phyloP scores from a whole-genome alignment of 2,797 vertebrate genomes.

The Lophura swinhoii region DNA sequence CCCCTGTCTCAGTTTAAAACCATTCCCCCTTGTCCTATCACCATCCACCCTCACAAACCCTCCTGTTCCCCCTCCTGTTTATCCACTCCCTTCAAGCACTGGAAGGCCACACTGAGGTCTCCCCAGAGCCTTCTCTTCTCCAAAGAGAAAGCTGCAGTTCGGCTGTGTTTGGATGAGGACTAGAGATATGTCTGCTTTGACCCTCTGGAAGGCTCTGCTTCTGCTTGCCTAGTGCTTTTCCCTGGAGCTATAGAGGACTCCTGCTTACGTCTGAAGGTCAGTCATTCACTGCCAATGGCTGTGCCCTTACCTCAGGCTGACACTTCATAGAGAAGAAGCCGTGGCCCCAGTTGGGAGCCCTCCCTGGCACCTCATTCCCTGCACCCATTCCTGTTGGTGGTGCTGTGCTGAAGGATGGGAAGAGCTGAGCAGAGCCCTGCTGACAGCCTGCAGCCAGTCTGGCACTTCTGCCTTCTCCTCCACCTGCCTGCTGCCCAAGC shows the following conservation, averaged over 20 bases:
- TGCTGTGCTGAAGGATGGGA: background rate
- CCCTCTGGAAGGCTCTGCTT: background rate
- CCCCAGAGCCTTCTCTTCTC: too few relatives aligned
- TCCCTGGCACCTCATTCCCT: background rate
- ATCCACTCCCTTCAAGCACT: too few relatives aligned
- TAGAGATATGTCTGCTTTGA: background rate
- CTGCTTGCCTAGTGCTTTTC: background rate
- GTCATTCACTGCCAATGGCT: background rate
- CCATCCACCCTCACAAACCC: too few relatives aligned
- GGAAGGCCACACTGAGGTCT: too few relatives aligned
- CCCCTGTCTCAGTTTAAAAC: too few relatives aligned
- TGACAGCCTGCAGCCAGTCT: background rate
- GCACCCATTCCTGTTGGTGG: too few relatives aligned
- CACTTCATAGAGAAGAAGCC: background rate
- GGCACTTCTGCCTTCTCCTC: background rate
- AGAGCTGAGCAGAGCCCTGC: background rate
- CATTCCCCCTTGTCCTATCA: too few relatives aligned
- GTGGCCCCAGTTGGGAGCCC: too few relatives aligned
- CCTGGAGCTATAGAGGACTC: background rate
- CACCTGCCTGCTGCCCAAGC: fast-evolving
- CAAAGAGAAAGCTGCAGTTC: background rate
- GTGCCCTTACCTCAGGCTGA: fast-evolving
- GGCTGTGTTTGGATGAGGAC: background rate
- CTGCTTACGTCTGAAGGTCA: background rate
- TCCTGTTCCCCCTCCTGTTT: too few relatives aligned